A percentile compares a stretch with the other conserved stretches of the same genome.
Conservation (phyloP, 1,140 invertebrate species). For the Atta cephalotes region DNA sequence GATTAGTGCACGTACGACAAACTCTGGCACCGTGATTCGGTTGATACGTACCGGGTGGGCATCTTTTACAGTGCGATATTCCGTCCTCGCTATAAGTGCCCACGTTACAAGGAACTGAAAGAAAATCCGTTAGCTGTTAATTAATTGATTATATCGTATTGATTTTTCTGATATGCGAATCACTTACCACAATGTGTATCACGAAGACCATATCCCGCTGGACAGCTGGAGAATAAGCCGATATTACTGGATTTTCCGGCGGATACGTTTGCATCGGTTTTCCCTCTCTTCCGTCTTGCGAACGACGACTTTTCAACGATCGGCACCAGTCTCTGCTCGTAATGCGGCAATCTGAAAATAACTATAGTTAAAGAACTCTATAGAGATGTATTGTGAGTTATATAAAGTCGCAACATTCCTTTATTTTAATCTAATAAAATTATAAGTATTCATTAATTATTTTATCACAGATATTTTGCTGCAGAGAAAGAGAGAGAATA, state of each 20-base stretch:
- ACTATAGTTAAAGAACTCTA: conserved; percentile 83
- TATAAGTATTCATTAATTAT: not conserved
- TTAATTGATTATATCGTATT: not conserved
- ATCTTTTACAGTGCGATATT: conserved; percentile 79
- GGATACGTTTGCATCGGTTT: not conserved
- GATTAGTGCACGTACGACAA: conserved; percentile 82
- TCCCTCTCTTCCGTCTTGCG: conserved; percentile 70
- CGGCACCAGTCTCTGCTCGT: conserved; percentile 78
- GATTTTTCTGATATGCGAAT: not conserved
- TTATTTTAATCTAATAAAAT: conserved; percentile 36
- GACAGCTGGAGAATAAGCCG: conserved; percentile 79
- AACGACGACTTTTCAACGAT: conserved; percentile 65
- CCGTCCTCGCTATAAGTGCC: conserved; percentile 82
- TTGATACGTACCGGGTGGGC: conserved; percentile 80
- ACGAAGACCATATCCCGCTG: conserved; percentile 80
- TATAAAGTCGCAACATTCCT: conserved; percentile 62
- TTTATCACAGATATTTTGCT: not conserved
- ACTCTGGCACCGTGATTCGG: conserved; percentile 79
- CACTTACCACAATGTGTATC: conserved; percentile 79
- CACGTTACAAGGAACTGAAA: conserved; percentile 80
- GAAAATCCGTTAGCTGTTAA: conserved; percentile 27
- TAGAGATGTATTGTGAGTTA: conserved; percentile 77
- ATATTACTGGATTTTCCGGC: conserved; percentile 60
- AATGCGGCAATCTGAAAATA: conserved; percentile 81
- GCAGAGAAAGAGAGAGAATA: not conserved